Conservation (phyloP, 1,140 invertebrate species). For the Drosophila lini region DNA sequence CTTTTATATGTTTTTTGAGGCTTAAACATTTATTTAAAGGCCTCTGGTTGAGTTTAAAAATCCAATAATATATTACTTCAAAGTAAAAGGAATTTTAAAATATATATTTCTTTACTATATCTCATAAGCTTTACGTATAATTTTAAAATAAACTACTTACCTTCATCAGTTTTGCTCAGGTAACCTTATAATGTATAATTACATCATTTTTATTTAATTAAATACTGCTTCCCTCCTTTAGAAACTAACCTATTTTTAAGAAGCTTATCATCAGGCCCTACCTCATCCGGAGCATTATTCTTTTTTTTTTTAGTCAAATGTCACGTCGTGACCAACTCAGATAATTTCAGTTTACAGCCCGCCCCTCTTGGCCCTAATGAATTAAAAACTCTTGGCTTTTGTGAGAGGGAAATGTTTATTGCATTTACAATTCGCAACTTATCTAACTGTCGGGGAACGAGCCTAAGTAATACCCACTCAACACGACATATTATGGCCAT, state of each 20-base stretch:
- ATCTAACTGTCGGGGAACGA: slow-evolving; percentile 34
- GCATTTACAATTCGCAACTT: slow-evolving; percentile 43
- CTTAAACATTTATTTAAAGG: too few relatives aligned
- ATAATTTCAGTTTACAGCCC: slow-evolving; percentile 14
- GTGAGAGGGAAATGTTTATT: slow-evolving; percentile 32
- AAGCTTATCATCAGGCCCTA: not conserved
- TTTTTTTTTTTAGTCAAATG: slow-evolving; percentile 18
- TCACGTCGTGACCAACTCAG: slow-evolving; percentile 30
- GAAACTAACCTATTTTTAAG: slow-evolving; percentile 3
- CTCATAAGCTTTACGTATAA: too few relatives aligned
- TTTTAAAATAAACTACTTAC: not conserved
- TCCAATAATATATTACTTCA: too few relatives aligned
- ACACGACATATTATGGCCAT: slow-evolving; percentile 46
- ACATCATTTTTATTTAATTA: slow-evolving; percentile 6
- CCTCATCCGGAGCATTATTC: slow-evolving; percentile 20
- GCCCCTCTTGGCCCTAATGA: slow-evolving; percentile 18
- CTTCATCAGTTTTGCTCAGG: not conserved
- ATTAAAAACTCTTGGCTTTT: slow-evolving; percentile 31
- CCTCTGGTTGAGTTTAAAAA: too few relatives aligned
- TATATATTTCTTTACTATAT: too few relatives aligned
- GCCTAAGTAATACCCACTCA: slow-evolving; percentile 36
- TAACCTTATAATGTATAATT: not conserved
- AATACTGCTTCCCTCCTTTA: not conserved
- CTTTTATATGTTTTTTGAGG: too few relatives aligned
- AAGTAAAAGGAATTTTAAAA: too few relatives aligned